Evolutionary conservation across 1,140 invertebrate species (phyloP), one percentile per base, ranked within the genome.

Genomic region (Eumaeus atala): DNA sequence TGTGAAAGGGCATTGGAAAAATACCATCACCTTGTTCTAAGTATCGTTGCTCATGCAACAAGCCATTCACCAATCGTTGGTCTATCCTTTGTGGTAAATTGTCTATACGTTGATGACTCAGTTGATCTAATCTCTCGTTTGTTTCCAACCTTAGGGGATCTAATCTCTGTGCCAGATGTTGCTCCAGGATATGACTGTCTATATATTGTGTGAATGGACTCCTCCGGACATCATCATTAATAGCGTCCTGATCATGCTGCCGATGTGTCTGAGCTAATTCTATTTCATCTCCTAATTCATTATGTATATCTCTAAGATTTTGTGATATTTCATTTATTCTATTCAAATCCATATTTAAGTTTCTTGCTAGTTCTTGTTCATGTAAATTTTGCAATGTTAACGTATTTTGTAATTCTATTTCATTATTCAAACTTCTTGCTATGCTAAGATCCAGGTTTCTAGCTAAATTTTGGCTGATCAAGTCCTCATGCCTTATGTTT

Each of bases 1-100:
- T 86, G 52, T 86, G 74, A 42, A 81, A 82, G 0, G 70, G 77
- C 71, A 82, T 70, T 11, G 75, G 72, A 21, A 79, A 51, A 12
- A 78, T 54, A 56, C 70, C 61, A 3, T 82, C 73, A 51, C 56
- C 64, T 10, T 72, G 64, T 4, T 77, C 71, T 35, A 72, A 17
- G n/a, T 67, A 55, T 1, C 69, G 48, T 11, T 69, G 68, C 0
- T 75, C 72, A 21, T 79, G 63, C 2, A 71, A 47, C 10, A 57
- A 17, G 33, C 59, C 54, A 61, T 49, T 49, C 12, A 51, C 64
- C 50, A 74, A 62, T 16, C 48, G 55, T 49, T 71, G 73, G 33
- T 65, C 69, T 14, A 76, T 57, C 16, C 68, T 56, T 47, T 77
- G 70, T 8, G 49, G 58, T 28, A 76, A 51, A 9, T 51, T 61